Conservation (phyloP, 2,797 vertebrate species). For the Dermochelys coriacea region DNA sequence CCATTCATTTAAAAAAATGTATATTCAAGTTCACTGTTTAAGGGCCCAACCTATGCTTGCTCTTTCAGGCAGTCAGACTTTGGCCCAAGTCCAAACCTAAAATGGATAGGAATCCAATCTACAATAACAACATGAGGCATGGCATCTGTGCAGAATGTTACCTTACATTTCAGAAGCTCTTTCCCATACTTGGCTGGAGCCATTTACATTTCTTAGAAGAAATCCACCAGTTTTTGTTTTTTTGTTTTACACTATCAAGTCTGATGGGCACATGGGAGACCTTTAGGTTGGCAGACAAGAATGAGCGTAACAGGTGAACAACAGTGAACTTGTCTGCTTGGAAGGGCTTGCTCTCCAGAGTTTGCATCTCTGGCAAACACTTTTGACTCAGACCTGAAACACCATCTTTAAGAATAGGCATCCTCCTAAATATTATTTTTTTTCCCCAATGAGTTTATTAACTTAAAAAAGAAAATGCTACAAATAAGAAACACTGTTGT, state of each 20-base stretch:
- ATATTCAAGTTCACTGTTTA: neutral
- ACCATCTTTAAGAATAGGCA: neutral
- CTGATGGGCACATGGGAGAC: neutral
- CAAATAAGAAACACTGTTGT: neutral
- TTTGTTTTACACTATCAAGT: neutral
- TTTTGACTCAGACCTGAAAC: neutral
- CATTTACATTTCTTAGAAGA: neutral
- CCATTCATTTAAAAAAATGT: neutral
- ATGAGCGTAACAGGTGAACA: neutral
- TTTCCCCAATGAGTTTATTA: neutral
- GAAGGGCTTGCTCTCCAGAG: neutral
- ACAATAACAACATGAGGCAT: neutral
- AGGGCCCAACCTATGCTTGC: neutral
- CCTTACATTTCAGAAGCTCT: neutral
- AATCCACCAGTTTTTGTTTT: fast-evolving
- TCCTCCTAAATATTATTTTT: neutral
- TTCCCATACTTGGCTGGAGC: neutral
- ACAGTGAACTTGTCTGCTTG: neutral
- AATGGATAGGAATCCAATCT: neutral
- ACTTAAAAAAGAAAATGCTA: neutral
- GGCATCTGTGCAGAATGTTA: neutral
- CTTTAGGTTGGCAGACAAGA: constrained; percentile 4
- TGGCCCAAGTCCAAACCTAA: neutral
- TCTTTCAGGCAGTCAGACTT: neutral
- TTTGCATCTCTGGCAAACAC: neutral